Base-by-base conservation (phyloP, 2,888 invertebrate species). In the Tetragonisca angustula region DNA sequence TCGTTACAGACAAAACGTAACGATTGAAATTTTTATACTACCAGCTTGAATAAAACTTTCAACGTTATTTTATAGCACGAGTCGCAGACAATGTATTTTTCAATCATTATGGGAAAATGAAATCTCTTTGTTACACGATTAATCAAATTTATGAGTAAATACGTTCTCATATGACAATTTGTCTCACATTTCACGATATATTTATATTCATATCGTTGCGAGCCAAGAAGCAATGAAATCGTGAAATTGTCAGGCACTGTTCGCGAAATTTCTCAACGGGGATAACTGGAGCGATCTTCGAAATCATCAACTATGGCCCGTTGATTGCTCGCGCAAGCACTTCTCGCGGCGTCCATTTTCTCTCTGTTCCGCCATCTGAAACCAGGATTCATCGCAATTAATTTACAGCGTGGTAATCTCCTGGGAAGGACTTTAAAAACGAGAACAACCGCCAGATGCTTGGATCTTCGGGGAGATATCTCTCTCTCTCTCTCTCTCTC, bases 381-480 rank as follows among this genome's bases (percentile, higher is more conserved):
- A 43, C 50, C 36, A 17, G 64, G 52, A 77, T 79, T 24, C 36
- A 21, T 1, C 17, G 17, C 52, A 59, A 78, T 70, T 71, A 78
- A 80, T 78, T 78, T 50, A 24, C 36, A 52, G 52, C 15, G 19
- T 0, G 32, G 54, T 43, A 27, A 72, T 72, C 54, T 68, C 32
- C 32, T 15, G 27, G 36, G 49, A 2, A 27, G 24, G 32, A 52
- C 24, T 54, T 32, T 79, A 72, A 68, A 79, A 79, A 54, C n/a
- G 27, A 17, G 67, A 59, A 17, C 24, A 36, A n/a, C 36, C 17
- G 24, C 4, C 21, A 24, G n/a, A 19, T 27, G 21, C 21, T n/a
- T 49, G 27, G 27, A 78, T 79, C 67, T 72, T 79, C 21, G 17
- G 52, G 21, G 43, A 68, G 64, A 79, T 73, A 62, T 64, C 69